phyloP scores from a whole-genome alignment of 2,113 vertebrate genomes.

The Serilophus lunatus region DNA sequence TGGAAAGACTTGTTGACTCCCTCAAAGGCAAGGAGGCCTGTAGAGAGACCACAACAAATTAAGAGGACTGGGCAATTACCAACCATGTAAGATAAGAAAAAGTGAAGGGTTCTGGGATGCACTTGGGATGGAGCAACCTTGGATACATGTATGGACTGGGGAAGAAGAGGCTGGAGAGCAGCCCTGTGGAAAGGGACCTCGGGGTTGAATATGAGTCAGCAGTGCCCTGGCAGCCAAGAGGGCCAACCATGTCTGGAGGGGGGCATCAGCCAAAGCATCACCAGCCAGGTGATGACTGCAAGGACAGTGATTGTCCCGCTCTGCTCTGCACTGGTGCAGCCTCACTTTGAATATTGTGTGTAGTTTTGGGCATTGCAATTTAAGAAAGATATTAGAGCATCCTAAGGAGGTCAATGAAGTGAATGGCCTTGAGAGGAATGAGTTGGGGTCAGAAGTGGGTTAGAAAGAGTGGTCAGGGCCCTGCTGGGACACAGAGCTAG shows the following conservation, averaged over 20 bases:
- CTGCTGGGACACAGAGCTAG: no score
- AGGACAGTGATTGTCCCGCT: not conserved
- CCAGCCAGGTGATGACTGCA: fast-evolving
- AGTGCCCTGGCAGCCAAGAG: not conserved
- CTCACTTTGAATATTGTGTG: not conserved
- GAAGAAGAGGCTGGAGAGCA: not conserved
- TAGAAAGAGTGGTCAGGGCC: no score
- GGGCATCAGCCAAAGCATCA: not conserved
- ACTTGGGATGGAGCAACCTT: not conserved
- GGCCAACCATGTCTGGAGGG: not conserved
- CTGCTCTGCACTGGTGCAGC: not conserved
- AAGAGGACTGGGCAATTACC: not conserved
- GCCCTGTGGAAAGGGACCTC: not conserved
- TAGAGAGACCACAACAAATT: not conserved
- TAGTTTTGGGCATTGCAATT: fast-evolving
- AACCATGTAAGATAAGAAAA: fast-evolving
- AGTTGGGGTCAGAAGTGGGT: no score
- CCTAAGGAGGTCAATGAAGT: fast-evolving
- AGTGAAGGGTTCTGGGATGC: not conserved
- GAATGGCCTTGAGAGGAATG: no score
- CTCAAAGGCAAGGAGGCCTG: not conserved
- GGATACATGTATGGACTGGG: not conserved
- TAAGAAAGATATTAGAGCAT: not conserved
- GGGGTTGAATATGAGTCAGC: not conserved
- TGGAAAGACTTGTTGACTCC: not conserved